These are phyloP conservation scores for Boloria selene DNA, from an alignment of 2,888 invertebrate species.

Conservation along the genomic window DNA sequence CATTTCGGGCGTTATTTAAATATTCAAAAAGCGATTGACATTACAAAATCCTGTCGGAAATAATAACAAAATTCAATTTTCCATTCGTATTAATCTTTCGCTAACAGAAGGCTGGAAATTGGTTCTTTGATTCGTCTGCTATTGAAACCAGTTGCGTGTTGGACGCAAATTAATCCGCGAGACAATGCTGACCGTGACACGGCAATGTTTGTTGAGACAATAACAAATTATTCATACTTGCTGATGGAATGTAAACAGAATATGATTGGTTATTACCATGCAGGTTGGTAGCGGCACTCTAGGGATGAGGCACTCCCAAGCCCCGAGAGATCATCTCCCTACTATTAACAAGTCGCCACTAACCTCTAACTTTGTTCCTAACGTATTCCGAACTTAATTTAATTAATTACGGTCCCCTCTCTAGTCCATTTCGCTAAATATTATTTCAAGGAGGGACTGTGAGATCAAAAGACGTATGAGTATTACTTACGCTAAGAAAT, in stretches of 20 bases:
- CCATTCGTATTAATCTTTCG: conserved; percentile 66
- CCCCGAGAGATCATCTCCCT: conserved; percentile 65
- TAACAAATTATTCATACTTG: conserved; percentile 81
- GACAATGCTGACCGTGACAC: conserved; percentile 76
- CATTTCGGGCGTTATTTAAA: conserved; percentile 42
- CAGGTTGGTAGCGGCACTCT: conserved; percentile 56
- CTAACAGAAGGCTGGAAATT: conserved; percentile 54
- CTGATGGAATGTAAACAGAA: conserved; percentile 82
- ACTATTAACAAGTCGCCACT: conserved; percentile 74
- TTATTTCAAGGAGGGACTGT: conserved; percentile 65
- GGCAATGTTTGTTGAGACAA: conserved; percentile 75
- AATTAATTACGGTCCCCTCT: conserved; percentile 76
- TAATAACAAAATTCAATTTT: conserved; percentile 67
- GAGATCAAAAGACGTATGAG: conserved; percentile 65
- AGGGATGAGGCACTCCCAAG: conserved; percentile 50
- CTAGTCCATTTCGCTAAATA: conserved; percentile 74
- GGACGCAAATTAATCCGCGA: conserved; percentile 74
- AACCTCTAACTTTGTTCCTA: conserved; percentile 73
- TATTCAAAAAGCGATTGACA: conserved; percentile 48
- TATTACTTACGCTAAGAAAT: conserved; percentile 53
- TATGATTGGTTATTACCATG: conserved; percentile 82
- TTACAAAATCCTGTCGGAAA: conserved; percentile 49
- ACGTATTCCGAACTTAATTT: conserved; percentile 79
- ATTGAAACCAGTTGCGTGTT: conserved; percentile 62
- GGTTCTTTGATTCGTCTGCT: conserved; percentile 67